Evolutionary conservation across 1,140 invertebrate species (phyloP), one percentile per base, ranked within the genome.

Genomic region (Drosophila busckii): DNA sequence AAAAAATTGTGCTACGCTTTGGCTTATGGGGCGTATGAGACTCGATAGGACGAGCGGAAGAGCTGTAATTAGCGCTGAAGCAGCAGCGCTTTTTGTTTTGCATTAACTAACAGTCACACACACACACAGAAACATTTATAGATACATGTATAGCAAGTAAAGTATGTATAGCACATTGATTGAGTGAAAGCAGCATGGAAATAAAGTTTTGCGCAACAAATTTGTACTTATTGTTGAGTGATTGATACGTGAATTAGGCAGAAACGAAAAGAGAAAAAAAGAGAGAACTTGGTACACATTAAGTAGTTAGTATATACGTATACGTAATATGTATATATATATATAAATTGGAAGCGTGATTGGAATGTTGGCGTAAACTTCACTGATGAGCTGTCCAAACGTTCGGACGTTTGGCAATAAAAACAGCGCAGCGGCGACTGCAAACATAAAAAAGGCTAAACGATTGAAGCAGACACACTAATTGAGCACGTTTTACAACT

Each of bases 171-270:
- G 22, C 40, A 59, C 35, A 58, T 63, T 42, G 42, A 52, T 46
- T 73, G 69, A 75, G 64, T 73, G 52, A 64, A 37, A 54, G 45
- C 38, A 49, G 60, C 37, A 68, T 50, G 49, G 29, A 46, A 42
- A 64, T 63, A 49, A 54, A 53, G 44, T 56, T 73, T 38, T 41
- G 32, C 34, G 22, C 20, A 35, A 48, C n/a, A 48, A 60, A 46
- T 61, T 41, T 61, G 34, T 48, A 61, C 41, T 61, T 48, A 55
- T 55, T 61, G 42, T 55, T 40, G 38, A 25, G 31, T 48, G 53
- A 58, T 58, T 60, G 49, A 54, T 60, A 60, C 56, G 56, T 60
- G 56, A 60, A 60, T 60, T 60, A 60, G 49, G 49, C 40, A 32
- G 54, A 60, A 54, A 41, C n/a, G n/a, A n/a, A n/a, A n/a, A n/a